Evolutionary conservation across 2,888 invertebrate genomes (phyloP).

Genomic region (Exocentrus adspersus): DNA sequence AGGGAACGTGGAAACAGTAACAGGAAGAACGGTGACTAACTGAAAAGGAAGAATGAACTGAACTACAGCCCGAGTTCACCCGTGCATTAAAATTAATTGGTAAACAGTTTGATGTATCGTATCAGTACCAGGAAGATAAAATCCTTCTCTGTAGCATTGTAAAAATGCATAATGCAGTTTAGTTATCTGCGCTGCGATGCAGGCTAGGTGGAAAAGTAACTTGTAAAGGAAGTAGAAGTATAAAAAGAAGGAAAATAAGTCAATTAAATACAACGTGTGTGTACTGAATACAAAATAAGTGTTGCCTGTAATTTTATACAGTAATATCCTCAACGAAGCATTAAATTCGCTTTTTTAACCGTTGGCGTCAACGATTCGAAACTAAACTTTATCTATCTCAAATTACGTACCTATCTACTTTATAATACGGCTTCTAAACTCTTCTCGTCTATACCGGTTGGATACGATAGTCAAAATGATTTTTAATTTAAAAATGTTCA

Average conservation of each 20-base stretch:
- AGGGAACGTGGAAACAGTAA: conserved; percentile 23
- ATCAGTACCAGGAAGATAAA: too few relatives aligned
- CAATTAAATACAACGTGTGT: conserved; percentile 30
- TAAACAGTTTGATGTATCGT: conserved; percentile 14
- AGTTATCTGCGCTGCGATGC: not conserved
- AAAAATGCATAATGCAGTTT: not conserved
- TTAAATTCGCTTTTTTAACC: conserved; percentile 28
- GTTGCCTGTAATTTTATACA: conserved; percentile 26
- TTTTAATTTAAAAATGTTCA: conserved; percentile 4
- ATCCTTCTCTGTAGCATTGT: not conserved
- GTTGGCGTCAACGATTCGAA: too few relatives aligned
- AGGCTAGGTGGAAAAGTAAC: conserved; percentile 9
- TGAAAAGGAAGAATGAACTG: conserved; percentile 15
- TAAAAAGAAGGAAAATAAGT: conserved; percentile 27
- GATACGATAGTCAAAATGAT: not conserved
- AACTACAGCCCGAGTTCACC: conserved; percentile 12
- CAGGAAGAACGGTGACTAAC: conserved; percentile 26
- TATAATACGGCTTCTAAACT: not conserved
- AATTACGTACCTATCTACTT: too few relatives aligned
- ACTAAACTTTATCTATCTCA: too few relatives aligned
- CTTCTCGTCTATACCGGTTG: not conserved
- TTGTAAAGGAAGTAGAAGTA: conserved; percentile 19
- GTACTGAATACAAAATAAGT: conserved; percentile 31
- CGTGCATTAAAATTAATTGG: conserved; percentile 26
- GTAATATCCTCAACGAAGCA: conserved; percentile 27